Evolutionary conservation across 35 echinoderm and acorn worm genomes (phyloP).

Genomic region (Apostichopus japonicus): DNA sequence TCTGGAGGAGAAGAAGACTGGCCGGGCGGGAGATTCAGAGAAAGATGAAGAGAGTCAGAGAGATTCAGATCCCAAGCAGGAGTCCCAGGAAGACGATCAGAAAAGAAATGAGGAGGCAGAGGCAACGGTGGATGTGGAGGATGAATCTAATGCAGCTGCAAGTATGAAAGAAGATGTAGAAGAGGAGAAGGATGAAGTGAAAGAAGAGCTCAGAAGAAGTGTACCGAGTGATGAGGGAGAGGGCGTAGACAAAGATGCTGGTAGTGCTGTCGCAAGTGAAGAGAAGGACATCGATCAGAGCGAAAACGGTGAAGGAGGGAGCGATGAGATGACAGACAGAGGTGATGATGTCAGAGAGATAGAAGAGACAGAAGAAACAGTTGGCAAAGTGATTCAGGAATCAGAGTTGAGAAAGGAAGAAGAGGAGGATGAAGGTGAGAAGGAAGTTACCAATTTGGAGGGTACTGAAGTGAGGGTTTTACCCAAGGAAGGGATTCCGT

Average conservation of each 20-base stretch:
- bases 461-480: not conserved
- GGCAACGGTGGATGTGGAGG: not conserved
- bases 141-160: not conserved
- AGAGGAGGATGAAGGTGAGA: not conserved
- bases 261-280: not conserved
- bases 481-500: not conserved
- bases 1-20: not conserved
- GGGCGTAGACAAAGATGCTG: slow-evolving; percentile 20
- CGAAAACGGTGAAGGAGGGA: not conserved
- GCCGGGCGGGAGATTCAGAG: not conserved
- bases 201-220: not conserved
- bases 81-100: not conserved
- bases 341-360: not conserved
- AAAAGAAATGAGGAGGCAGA: not conserved
- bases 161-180: not conserved
- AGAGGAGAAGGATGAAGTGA: slow-evolving; percentile 14
- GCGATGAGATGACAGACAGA: not conserved
- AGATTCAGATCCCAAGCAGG: not conserved
- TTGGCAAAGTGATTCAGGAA: not conserved
- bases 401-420: not conserved
- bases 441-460: not conserved
- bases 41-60: not conserved
- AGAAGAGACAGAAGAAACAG: not conserved
- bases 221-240: not conserved
- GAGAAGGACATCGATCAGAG: slow-evolving; percentile 11